Evolutionary conservation across 2,113 vertebrate genomes (phyloP), one percentile per base, ranked within the genome.

Genomic region (Calyptommatus sinebrachiatus): DNA sequence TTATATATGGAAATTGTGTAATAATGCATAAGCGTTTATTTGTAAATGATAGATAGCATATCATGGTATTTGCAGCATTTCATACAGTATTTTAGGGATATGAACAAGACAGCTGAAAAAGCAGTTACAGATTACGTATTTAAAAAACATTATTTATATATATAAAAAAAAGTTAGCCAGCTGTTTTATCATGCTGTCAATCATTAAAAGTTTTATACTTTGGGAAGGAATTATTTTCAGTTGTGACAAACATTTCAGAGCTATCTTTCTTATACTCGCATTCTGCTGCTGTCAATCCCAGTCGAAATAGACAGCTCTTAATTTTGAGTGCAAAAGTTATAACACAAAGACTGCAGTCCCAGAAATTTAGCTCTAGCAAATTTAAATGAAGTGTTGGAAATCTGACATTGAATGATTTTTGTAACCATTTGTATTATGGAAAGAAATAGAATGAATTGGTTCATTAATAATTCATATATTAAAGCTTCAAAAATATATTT

Each of bases 1-100:
- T 79, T 88, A 83, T 88, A 77, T 83, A 0, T 80, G 84, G 62
- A 57, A 86, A 88, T 89, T 76, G 76, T 88, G 81, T 86, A 84
- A 76, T 87, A 85, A 28, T 86, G 61, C 65, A 20, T 48, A 16
- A 69, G 20, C 7, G 20, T 71, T 71, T 75, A 60, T 68, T 71
- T 74, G 83, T 18, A 1, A 72, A 83, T 78, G 29, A 45, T 1
- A 22, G 14, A 21, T 81, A 3, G n/a, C 61, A 46, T 0, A 26
- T 82, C 74, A 29, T 69, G 62, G 70, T 74, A 24, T 78, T 45
- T 48, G 68, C 57, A 21, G 0, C 24, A 8, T 50, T 2, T 78
- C 73, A 31, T 29, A 10, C 20, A 63, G 14, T n/a, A 79, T 79
- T 87, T 62, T 48, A 14, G 21, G 9, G 71, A 14, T 50, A 2